Conservation (phyloP, 37 sponge, comb jelly and placozoan species). For the Ephydatia muelleri region DNA sequence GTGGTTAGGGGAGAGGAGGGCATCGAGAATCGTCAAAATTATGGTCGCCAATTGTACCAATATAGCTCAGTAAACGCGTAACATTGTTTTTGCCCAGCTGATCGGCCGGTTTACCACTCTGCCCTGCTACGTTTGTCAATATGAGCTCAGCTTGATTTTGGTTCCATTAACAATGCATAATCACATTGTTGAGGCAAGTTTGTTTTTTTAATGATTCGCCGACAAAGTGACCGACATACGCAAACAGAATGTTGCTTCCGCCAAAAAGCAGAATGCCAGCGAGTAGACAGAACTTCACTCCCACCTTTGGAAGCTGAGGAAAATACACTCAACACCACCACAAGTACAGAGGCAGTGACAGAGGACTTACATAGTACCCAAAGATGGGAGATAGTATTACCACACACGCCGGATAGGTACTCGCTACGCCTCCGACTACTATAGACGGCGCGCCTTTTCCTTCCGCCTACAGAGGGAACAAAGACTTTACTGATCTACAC, state of each 20-base stretch:
- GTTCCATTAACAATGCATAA: too few relatives aligned
- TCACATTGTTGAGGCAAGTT: too few relatives aligned
- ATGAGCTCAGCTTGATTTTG: too few relatives aligned
- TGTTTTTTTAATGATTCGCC: too few relatives aligned
- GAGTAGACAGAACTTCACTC: background rate
- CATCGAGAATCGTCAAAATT: too few relatives aligned
- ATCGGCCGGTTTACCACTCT: too few relatives aligned
- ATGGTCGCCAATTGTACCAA: too few relatives aligned
- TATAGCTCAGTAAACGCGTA: too few relatives aligned
- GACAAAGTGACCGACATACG: background rate
- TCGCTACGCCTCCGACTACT: background rate
- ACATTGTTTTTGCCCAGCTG: too few relatives aligned
- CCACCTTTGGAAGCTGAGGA: background rate
- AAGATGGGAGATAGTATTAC: background rate
- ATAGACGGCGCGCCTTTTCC: background rate
- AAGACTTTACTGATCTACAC: too few relatives aligned
- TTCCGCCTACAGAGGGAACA: background rate
- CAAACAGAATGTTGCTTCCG: background rate
- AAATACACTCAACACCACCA: background rate
- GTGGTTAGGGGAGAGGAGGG: too few relatives aligned
- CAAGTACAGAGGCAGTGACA: background rate
- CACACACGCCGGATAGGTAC: background rate
- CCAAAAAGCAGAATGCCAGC: background rate
- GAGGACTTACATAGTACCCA: background rate
- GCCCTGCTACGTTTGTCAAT: too few relatives aligned